Evolutionary conservation across 53 echinoderm and acorn worm genomes (phyloP).

Genomic region (Arbacia lixula): DNA sequence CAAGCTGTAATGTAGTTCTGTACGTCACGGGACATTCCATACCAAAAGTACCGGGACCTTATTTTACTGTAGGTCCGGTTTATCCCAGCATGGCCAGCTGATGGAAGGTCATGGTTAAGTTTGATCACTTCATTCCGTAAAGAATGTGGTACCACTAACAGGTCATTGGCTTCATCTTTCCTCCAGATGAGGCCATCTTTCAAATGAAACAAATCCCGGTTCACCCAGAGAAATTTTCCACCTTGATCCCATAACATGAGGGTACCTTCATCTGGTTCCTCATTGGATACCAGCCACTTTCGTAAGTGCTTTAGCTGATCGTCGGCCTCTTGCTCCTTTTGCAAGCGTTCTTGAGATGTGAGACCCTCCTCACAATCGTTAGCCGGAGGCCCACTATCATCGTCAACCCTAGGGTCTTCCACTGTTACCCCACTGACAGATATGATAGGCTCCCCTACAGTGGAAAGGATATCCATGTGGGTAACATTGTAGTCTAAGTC

Average conservation of each 20-base stretch:
- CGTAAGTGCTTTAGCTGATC: too few relatives aligned
- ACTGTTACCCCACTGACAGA: too few relatives aligned
- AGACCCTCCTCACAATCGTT: too few relatives aligned
- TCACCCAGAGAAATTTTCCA: conserved; percentile 57
- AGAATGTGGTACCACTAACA: conserved; percentile 43
- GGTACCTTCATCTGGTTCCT: conserved; percentile 40
- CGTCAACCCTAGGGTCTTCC: too few relatives aligned
- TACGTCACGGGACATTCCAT: conserved; percentile 53
- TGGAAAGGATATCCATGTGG: too few relatives aligned
- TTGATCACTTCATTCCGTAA: conserved; percentile 37
- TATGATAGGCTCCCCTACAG: too few relatives aligned
- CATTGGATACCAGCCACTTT: too few relatives aligned
- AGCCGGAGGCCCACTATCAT: too few relatives aligned
- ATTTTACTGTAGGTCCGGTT: conserved; percentile 42
- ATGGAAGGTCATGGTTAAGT: conserved; percentile 69
- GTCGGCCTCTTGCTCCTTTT: too few relatives aligned
- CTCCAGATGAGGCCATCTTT: conserved; percentile 45
- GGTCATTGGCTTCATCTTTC: conserved; percentile 6
- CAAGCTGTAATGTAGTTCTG: conserved; percentile 27
- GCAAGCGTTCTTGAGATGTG: too few relatives aligned
- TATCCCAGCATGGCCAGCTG: conserved; percentile 67
- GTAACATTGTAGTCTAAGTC: too few relatives aligned
- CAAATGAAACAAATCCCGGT: conserved; percentile 43
- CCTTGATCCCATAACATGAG: conserved; percentile 43
- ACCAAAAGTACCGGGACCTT: conserved; percentile 60